Evolutionary conservation across 2,797 vertebrate species (phyloP).

Genomic region (Bradypodion pumilum): DNA sequence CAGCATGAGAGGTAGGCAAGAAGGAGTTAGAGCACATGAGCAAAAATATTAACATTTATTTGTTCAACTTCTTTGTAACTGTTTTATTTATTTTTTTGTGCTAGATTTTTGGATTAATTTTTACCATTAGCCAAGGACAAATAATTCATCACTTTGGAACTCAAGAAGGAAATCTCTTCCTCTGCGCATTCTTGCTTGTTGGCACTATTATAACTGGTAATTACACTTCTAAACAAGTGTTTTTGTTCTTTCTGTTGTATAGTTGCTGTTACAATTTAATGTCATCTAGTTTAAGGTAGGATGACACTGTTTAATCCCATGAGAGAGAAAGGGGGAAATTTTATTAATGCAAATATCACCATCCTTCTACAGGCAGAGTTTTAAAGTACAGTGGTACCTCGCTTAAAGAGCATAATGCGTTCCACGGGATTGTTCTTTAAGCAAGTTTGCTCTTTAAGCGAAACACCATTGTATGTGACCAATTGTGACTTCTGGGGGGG

Average conservation of each 20-base stretch:
- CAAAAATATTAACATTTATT: neutral
- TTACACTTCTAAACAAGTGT: constrained; percentile 6
- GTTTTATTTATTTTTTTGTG: constrained; percentile 15
- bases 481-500: too few species aligned
- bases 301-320: neutral
- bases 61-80: constrained; percentile 12
- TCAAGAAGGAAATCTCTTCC: constrained; percentile 86
- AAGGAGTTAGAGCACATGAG: neutral
- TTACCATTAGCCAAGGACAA: constrained; percentile 91
- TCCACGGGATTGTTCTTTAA: too few species aligned
- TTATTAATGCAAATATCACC: too few species aligned
- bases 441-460: too few species aligned
- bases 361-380: too few species aligned
- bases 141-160: constrained; percentile 87
- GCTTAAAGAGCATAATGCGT: too few species aligned
- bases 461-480: too few species aligned
- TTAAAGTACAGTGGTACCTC: too few species aligned
- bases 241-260: neutral
- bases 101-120: constrained; percentile 94
- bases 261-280: constrained; percentile 1
- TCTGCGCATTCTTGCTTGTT: constrained; percentile 85
- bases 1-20: neutral
- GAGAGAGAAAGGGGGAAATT: too few species aligned
- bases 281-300: neutral
- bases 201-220: constrained; percentile 87